These are phyloP conservation scores for Esox lucius DNA, from an alignment of 2,797 vertebrate species.

Conservation along the genomic window DNA sequence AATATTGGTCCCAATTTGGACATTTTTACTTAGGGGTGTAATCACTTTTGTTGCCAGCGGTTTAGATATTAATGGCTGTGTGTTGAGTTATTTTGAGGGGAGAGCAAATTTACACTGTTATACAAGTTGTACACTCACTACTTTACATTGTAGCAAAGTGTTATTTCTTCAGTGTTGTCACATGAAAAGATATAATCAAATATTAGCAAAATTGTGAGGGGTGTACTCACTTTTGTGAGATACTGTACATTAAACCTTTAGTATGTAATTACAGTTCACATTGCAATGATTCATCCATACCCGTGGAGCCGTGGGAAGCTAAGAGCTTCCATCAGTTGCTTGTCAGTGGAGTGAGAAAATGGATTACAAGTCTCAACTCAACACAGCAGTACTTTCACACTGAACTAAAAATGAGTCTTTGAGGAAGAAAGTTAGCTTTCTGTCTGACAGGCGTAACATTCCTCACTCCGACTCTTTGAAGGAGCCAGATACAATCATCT, in stretches of 20 bases:
- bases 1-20: too few species aligned
- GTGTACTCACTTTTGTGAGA: too few species aligned
- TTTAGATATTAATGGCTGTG: too few species aligned
- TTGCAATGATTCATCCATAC: constrained; percentile 40
- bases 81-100: too few species aligned
- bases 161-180: too few species aligned
- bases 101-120: too few species aligned
- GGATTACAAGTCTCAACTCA: not conserved
- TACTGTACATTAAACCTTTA: not conserved
- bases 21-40: too few species aligned
- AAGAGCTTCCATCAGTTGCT: constrained; percentile 44
- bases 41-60: too few species aligned
- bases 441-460: not conserved
- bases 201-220: too few species aligned
- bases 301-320: constrained; percentile 44
- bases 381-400: not conserved
- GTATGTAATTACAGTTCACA: constrained; percentile 58
- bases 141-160: too few species aligned
- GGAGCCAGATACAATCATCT: constrained; percentile 2
- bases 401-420: not conserved
- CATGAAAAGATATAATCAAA: too few species aligned
- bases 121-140: too few species aligned
- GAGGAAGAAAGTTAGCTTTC: not conserved
- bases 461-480: not conserved
- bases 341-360: constrained; percentile 37